Evolutionary conservation across 2,113 vertebrate genomes (phyloP).

Genomic region (Xenopus tropicalis): DNA sequence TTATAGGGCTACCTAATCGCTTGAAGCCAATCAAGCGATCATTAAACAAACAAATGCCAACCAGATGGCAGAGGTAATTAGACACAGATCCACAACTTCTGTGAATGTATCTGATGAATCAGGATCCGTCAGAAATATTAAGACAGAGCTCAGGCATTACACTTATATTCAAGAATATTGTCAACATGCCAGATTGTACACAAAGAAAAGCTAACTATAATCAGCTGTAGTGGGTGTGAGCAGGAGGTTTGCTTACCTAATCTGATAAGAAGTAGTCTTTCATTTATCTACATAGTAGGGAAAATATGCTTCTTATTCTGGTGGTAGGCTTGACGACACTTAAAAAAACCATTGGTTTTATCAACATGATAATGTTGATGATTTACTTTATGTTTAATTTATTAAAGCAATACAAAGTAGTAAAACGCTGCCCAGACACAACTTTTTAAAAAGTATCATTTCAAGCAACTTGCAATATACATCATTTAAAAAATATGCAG

Average conservation of each 20-base stretch:
- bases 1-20: background rate
- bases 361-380: no score
- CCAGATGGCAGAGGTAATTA: conserved; percentile 2
- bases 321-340: no score
- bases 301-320: no score
- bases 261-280: background rate
- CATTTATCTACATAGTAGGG: no score
- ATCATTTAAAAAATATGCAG: no score
- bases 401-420: no score
- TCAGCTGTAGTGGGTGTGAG: background rate
- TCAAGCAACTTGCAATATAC: no score
- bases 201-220: background rate
- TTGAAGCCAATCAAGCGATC: background rate
- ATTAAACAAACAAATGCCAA: background rate
- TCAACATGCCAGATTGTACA: background rate
- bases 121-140: background rate
- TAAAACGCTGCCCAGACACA: no score
- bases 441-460: no score
- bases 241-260: background rate
- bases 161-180: conserved; percentile 1
- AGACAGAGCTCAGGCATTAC: background rate
- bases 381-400: no score
- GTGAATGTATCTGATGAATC: conserved; percentile 5
- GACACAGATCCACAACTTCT: background rate
- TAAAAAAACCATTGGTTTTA: no score